phyloP scores from a whole-genome alignment of 1,140 invertebrate species.

The Cyphomyrmex costatus region DNA sequence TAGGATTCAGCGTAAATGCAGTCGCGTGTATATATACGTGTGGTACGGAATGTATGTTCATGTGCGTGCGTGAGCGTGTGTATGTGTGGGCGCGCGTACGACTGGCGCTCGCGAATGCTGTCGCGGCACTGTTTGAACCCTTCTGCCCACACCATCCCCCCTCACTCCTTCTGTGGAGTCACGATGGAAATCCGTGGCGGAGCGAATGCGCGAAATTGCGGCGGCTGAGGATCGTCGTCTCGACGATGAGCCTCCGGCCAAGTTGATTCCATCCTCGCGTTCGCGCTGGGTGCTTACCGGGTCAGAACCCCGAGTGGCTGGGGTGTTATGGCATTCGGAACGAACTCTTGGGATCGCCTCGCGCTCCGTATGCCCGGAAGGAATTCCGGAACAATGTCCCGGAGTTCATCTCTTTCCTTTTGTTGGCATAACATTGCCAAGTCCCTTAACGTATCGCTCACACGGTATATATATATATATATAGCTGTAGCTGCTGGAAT shows the following conservation, averaged over 20 bases:
- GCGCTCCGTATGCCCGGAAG: constrained; percentile 43
- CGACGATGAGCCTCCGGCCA: constrained; percentile 62
- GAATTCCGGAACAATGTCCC: constrained; percentile 31
- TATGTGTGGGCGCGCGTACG: background rate
- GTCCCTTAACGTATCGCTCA: constrained; percentile 18
- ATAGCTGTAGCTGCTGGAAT: background rate
- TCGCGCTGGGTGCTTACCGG: constrained; percentile 56
- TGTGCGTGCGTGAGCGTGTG: background rate
- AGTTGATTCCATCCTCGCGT: constrained; percentile 68
- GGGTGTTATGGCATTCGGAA: constrained; percentile 63
- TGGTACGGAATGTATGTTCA: background rate
- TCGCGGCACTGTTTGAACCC: constrained; percentile 68
- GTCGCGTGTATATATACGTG: constrained; percentile 59
- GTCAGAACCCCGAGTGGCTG: constrained; percentile 50
- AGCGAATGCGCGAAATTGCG: constrained; percentile 54
- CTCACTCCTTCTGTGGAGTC: background rate
- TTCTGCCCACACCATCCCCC: background rate
- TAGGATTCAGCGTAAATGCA: constrained; percentile 77
- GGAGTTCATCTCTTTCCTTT: constrained; percentile 8
- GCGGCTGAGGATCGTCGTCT: constrained; percentile 53
- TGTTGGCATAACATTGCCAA: constrained; percentile 14
- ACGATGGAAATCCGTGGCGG: constrained; percentile 65
- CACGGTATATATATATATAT: too few species aligned
- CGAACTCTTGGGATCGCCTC: constrained; percentile 49
- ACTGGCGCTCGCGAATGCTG: constrained; percentile 51